Evolutionary conservation across 2,113 vertebrate genomes (phyloP).

Genomic region (Asarcornis scutulata): DNA sequence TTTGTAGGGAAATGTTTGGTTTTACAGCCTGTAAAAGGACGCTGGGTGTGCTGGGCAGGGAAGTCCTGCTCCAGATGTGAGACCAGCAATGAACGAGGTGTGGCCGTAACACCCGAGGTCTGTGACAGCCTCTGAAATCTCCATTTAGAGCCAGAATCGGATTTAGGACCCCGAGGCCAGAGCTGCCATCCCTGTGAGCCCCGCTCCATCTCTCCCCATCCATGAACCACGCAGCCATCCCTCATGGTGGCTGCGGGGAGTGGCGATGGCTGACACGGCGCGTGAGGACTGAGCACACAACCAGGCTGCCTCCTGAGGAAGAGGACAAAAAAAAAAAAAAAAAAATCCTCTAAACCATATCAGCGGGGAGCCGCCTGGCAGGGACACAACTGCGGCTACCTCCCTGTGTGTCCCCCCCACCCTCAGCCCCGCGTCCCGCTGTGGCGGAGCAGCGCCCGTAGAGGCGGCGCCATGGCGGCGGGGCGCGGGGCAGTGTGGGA

Average conservation of each 20-base stretch:
- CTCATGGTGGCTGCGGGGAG: accelerated
- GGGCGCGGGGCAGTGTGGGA: slow-evolving; percentile 51
- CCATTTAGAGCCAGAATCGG: accelerated
- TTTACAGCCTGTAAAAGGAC: accelerated
- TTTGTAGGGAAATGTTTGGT: accelerated
- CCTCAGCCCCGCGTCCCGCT: background rate
- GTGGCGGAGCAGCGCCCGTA: background rate
- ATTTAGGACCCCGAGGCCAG: background rate
- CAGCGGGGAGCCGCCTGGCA: no score
- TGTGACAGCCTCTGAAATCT: background rate
- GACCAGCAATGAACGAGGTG: accelerated
- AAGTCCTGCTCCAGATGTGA: background rate
- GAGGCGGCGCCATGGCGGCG: background rate
- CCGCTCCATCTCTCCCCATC: accelerated
- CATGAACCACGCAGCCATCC: accelerated
- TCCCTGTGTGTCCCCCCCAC: background rate
- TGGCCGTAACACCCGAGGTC: accelerated
- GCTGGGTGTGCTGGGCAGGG: accelerated
- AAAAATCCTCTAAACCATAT: accelerated
- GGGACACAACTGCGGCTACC: background rate
- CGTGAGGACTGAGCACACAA: accelerated
- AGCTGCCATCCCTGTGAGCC: accelerated
- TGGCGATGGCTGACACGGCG: accelerated
- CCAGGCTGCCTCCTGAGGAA: background rate
- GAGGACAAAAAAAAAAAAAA: no score